A percentile compares a stretch with the other conserved stretches of the same genome.
Evolutionary conservation across 2,797 vertebrate genomes (phyloP).

Genomic region (Acridotheres tristis): DNA sequence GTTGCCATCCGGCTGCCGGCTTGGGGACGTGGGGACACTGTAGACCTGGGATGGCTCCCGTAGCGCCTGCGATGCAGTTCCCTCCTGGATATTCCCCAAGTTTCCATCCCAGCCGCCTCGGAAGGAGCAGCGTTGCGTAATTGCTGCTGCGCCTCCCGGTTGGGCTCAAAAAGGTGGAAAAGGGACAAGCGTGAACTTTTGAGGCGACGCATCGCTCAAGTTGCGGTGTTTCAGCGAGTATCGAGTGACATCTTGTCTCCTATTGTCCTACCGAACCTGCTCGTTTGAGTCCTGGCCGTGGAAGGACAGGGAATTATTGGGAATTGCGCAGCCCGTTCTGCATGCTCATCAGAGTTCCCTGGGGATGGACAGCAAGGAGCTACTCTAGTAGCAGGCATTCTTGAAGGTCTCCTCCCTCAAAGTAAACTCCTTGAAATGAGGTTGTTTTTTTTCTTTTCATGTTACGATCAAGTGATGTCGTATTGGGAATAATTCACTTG

Average conservation of each 20-base stretch:
- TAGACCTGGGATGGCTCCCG: not conserved
- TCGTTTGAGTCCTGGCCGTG: fast-evolving
- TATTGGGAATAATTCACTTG: fast-evolving
- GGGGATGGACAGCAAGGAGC: not conserved
- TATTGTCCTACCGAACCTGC: fast-evolving
- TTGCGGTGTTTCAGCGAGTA: not conserved
- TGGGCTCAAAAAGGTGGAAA: not conserved
- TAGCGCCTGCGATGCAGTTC: not conserved
- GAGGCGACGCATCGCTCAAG: not conserved
- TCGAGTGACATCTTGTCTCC: fast-evolving
- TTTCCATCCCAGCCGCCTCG: not conserved
- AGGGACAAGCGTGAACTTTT: not conserved
- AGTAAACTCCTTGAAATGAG: not conserved
- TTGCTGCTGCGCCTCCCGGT: not conserved
- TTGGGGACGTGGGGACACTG: fast-evolving
- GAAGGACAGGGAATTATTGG: fast-evolving
- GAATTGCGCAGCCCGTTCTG: not conserved
- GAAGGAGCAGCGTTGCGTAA: not conserved
- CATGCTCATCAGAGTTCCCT: not conserved
- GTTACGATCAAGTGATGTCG: fast-evolving
- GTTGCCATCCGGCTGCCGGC: not conserved
- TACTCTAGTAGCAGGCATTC: not conserved
- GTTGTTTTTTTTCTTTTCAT: fast-evolving
- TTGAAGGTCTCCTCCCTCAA: not conserved
- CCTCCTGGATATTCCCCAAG: not conserved